Evolutionary conservation across 2,888 invertebrate species (phyloP), one percentile per base, ranked within the genome.

Genomic region (Apodemia hepburni): DNA sequence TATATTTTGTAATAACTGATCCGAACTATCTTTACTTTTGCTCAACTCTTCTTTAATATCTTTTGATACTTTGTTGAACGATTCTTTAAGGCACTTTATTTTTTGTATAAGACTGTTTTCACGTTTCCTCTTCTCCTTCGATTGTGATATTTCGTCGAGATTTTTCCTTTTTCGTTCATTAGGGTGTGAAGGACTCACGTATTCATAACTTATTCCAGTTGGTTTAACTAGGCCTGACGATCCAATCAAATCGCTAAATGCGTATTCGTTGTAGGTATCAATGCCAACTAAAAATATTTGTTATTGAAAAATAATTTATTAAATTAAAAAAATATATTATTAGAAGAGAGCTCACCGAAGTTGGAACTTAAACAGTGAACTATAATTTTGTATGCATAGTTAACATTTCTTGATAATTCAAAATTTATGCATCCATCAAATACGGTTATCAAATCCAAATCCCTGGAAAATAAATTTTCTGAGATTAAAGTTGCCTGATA

Each of bases 281-380:
- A 93, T 82, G 1, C 93, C 93, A 71, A 91, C 93, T 93, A 64
- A 59, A 38, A 66, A 15, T 60, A 63, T 27, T 42, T 42, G 42
- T 42, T 15, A 15, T 15, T 42, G 15, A 15, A 2, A 35, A 58
- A 49, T 38, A 29, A 35, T 27, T 61, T 61, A 64, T 51, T 62
- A 17, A 45, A 57, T 9, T 45, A 60, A 17, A 27, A 12, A 15
- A 15, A 42, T 0, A 12, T 15, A 12, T 15, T 15, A 42, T 42
- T 4, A 42, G 15, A 42, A 15, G 0, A 17, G n/a, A 49, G 72
- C 73, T 80, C 80, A 94, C 94, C 94, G 81, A 93, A 92, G 68
- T 78, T 85, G 58, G 93, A 92, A 72, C 94, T 94, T 58, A 95
- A 85, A 66, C 94, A 92, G 74, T 94, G 85, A 27, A 87, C 92